Evolutionary conservation across 2,797 vertebrate genomes (phyloP).

Genomic region (Apodemus agrarius): DNA sequence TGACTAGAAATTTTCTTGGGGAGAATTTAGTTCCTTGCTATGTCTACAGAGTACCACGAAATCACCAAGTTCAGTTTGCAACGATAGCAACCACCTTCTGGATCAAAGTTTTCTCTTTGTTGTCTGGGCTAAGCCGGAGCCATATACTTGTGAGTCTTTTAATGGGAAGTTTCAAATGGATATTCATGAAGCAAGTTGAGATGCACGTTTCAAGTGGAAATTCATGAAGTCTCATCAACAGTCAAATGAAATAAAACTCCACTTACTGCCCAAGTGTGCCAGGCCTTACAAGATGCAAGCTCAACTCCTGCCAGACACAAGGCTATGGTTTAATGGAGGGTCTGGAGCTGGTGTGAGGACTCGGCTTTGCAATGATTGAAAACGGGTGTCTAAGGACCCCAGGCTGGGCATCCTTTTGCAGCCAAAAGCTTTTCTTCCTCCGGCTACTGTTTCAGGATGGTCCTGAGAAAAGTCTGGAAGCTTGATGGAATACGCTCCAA

Average conservation of each 20-base stretch:
- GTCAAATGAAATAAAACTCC: background rate
- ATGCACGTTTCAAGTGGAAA: constrained; percentile 40
- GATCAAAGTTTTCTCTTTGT: background rate
- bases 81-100: constrained; percentile 26
- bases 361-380: background rate
- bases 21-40: constrained; percentile 22
- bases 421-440: background rate
- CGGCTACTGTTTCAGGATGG: background rate
- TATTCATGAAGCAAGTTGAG: background rate
- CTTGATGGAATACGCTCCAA: background rate
- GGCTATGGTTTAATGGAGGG: background rate
- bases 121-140: background rate
- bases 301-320: background rate
- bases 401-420: background rate
- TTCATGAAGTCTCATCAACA: background rate
- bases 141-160: background rate
- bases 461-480: background rate
- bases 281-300: background rate
- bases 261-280: background rate
- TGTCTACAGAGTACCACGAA: constrained; percentile 46
- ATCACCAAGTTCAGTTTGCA: constrained; percentile 54
- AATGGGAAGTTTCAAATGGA: background rate
- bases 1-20: background rate
- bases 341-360: background rate
- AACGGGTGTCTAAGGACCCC: background rate